phyloP scores from a whole-genome alignment of 2,113 vertebrate species.

The Marmota flaviventris region DNA sequence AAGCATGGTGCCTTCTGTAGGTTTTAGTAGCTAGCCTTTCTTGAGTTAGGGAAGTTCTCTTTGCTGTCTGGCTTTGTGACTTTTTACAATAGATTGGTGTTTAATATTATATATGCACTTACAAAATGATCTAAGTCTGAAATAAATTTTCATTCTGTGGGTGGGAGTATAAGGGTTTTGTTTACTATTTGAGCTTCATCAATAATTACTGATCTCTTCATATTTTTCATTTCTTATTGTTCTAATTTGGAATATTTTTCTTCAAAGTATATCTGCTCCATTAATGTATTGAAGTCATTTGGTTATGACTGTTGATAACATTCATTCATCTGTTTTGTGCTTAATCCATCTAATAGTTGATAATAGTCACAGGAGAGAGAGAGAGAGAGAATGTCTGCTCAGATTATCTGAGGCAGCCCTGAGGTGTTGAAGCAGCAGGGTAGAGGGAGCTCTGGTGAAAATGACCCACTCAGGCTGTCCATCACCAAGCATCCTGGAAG shows the following conservation, averaged over 20 bases:
- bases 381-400: neutral
- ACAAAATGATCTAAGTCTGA: too few species aligned
- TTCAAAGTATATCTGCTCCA: neutral
- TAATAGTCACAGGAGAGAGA: neutral
- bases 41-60: neutral
- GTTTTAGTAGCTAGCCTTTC: neutral
- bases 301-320: neutral
- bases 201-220: neutral
- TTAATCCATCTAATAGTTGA: neutral
- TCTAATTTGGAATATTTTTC: neutral
- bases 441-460: neutral
- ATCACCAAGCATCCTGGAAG: neutral
- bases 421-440: neutral
- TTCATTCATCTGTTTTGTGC: neutral
- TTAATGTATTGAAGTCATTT: too few species aligned
- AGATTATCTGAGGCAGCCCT: neutral
- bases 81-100: neutral
- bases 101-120: neutral
- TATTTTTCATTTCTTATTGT: constrained; percentile 14
- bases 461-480: neutral
- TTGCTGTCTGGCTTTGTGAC: neutral
- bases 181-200: neutral
- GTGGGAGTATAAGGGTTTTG: neutral
- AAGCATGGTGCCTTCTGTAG: neutral
- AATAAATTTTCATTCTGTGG: too few species aligned